Conservation (phyloP, 2,113 vertebrate genomes). For the Brachionichthys hirsutus region DNA sequence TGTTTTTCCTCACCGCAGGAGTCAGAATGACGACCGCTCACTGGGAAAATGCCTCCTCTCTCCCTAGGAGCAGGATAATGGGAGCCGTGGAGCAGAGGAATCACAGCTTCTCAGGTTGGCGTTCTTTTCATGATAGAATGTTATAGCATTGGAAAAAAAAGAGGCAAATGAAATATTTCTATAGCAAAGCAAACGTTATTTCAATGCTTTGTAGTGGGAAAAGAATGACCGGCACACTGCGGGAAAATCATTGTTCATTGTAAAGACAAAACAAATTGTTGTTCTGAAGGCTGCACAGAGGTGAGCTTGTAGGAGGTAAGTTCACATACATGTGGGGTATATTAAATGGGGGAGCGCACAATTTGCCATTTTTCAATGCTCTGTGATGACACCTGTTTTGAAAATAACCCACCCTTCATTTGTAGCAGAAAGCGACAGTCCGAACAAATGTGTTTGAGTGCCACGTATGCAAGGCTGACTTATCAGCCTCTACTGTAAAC, state of each 20-base stretch:
- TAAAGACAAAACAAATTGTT: conserved; percentile 46
- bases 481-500: conserved; percentile 71
- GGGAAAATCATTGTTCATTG: conserved; percentile 29
- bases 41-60: conserved; percentile 53
- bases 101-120: conserved; percentile 39
- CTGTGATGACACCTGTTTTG: conserved; percentile 57
- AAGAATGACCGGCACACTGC: conserved; percentile 15
- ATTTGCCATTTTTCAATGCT: conserved; percentile 54
- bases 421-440: conserved; percentile 49
- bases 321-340: conserved; percentile 43
- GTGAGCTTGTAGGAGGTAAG: conserved; percentile 42
- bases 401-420: conserved; percentile 46
- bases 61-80: conserved; percentile 49
- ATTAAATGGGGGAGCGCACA: conserved; percentile 38
- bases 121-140: conserved; percentile 24
- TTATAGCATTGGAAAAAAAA: conserved; percentile 14
- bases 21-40: conserved; percentile 47
- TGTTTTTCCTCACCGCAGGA: conserved; percentile 61
- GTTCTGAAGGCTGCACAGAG: conserved; percentile 24
- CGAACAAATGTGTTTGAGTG: conserved; percentile 51
- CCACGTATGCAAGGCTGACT: conserved; percentile 58
- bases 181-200: conserved; percentile 33
- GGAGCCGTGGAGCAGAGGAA: conserved; percentile 51
- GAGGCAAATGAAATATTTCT: conserved; percentile 26
- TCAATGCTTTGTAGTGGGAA: conserved; percentile 17